Percentiles rank a stretch among this genome's conserved stretches.
Evolutionary conservation across 2,888 invertebrate genomes (phyloP).

Genomic region (Pollenia labialis): DNA sequence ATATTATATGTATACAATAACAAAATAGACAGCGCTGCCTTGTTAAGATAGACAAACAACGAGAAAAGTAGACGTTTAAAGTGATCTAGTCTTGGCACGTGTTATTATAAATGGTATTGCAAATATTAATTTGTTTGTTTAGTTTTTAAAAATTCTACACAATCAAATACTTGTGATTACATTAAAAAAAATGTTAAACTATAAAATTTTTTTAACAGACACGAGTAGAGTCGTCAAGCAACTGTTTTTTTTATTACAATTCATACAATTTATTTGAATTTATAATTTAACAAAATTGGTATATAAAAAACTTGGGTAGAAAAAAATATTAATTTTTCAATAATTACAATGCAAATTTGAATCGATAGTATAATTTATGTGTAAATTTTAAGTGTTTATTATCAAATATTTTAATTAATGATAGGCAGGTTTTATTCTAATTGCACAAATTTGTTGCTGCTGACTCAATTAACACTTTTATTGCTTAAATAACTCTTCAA

Average conservation of each 20-base stretch:
- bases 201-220: constrained; percentile 8
- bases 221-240: not conserved
- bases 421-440: too few species aligned
- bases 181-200: not conserved
- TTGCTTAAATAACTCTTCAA: too few species aligned
- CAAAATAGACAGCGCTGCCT: too few species aligned
- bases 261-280: not conserved
- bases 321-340: not conserved
- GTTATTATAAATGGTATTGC: constrained; percentile 24
- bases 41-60: not conserved
- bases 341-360: not conserved
- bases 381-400: too few species aligned
- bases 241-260: not conserved
- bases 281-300: not conserved
- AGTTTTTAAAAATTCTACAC: not conserved
- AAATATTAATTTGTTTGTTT: not conserved
- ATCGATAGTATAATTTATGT: too few species aligned
- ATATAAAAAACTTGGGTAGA: not conserved
- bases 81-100: constrained; percentile 35
- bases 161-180: not conserved
- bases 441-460: too few species aligned
- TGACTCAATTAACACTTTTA: too few species aligned
- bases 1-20: too few species aligned
- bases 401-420: too few species aligned
- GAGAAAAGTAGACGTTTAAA: not conserved